Base-by-base conservation (phyloP, 1,140 invertebrate species). In the Tetraneura akinire region DNA sequence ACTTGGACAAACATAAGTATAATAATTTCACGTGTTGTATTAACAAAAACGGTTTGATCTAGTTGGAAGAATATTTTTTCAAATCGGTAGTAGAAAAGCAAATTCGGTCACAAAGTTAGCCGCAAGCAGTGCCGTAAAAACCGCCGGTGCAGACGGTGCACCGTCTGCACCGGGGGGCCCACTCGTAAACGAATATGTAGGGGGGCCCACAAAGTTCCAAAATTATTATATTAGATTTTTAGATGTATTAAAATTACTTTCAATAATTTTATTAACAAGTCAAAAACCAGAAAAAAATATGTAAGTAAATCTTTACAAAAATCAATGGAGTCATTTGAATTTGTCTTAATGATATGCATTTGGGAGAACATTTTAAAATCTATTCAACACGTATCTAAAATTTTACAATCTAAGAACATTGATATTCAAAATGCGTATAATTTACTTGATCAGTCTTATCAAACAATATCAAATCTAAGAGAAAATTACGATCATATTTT, bases 221-320 rank as follows among this genome's bases (percentile, higher is more conserved):
- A 37, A 37, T 37, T 37, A 8, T 37, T 4, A 4, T 37, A 37
- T 37, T 37, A 64, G 32, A n/a, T 64, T 42, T 64, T 16, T 37
- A 64, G 62, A 64, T 37, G 62, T 64, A 37, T 42, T 64, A 37
- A 64, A 64, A 64, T 42, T 29, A 64, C 60, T 64, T 64, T 64
- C 29, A 64, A 21, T 64, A 26, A 64, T 64, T 64, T 11, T 64
- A 6, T 64, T 37, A 64, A 37, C 60, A 10, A 64, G 32, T 42
- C 16, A 64, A 3, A 64, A 64, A 29, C 4, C 32, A 42, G 32
- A 37, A 18, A 64, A 64, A 64, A 42, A 64, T n/a, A n/a, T 42
- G 2, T 64, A 18, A 9, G 29, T 37, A 37, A 64, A 37, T 64
- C 60, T 14, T 64, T 64, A 37, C 32, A 64, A 37, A 37, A n/a